Evolutionary conservation across 1,140 invertebrate species (phyloP).

Genomic region (Drosophila ogumai): DNA sequence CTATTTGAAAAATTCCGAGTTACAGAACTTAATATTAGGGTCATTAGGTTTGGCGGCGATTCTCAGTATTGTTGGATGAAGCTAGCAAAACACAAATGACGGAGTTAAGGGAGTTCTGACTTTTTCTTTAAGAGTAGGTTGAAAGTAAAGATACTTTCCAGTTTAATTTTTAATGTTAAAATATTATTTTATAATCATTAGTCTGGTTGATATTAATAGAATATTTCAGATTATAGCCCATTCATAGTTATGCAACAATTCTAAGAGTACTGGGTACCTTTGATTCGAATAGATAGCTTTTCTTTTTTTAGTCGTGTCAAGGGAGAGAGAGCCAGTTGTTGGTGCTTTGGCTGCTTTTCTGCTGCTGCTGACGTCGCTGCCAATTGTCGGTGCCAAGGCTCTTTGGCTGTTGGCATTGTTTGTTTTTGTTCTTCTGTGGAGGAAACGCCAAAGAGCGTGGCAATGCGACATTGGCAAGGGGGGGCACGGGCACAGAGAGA

Average conservation of each 20-base stretch:
- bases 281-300: not conserved
- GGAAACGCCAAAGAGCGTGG: slow-evolving; percentile 41
- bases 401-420: slow-evolving; percentile 67
- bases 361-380: slow-evolving; percentile 51
- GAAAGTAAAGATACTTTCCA: not conserved
- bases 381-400: slow-evolving; percentile 78
- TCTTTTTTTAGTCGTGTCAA: slow-evolving; percentile 9
- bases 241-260: not conserved
- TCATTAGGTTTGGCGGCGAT: not conserved
- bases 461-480: slow-evolving; percentile 13
- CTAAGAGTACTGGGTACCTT: slow-evolving; percentile 5
- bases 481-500: slow-evolving; percentile 24
- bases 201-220: not conserved
- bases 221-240: too few relatives aligned
- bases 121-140: not conserved
- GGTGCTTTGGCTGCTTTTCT: slow-evolving; percentile 34
- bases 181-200: not conserved
- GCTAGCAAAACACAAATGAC: too few relatives aligned
- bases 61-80: not conserved
- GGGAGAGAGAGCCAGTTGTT: slow-evolving; percentile 41
- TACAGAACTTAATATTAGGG: not conserved
- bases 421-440: slow-evolving; percentile 70
- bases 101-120: too few relatives aligned
- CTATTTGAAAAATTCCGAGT: not conserved
- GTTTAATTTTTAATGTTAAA: not conserved